These are phyloP conservation scores for Paralichthys olivaceus DNA, from an alignment of 2,113 vertebrate genomes.

Conservation along the genomic window DNA sequence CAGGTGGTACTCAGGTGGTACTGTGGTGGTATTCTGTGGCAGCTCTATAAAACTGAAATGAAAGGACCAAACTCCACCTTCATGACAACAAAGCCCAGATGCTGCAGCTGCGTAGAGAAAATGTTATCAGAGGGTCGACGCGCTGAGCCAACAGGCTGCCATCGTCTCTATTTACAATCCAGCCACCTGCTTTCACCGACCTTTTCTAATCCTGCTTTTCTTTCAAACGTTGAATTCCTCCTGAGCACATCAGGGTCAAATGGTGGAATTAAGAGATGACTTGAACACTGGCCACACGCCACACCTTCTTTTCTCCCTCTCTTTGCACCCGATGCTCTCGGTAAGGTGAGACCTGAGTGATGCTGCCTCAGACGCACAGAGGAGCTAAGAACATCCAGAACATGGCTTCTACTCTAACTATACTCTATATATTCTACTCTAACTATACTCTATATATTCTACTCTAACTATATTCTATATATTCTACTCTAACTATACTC, in stretches of 20 bases:
- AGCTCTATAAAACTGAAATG: background rate
- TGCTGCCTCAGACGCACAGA: no score
- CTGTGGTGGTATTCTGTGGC: no score
- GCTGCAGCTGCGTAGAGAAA: conserved; percentile 58
- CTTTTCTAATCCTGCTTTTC: conserved; percentile 62
- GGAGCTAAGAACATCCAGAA: no score
- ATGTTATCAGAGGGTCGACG: conserved; percentile 58
- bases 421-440: no score
- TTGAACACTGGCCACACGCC: conserved; percentile 38
- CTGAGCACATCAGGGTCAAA: conserved; percentile 69
- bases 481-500: no score
- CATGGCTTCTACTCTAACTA: no score
- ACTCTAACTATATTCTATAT: no score
- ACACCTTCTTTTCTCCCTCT: conserved; percentile 13
- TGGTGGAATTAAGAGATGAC: conserved; percentile 39
- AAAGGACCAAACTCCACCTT: background rate
- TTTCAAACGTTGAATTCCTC: conserved; percentile 77
- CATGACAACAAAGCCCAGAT: conserved; percentile 28
- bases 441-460: no score
- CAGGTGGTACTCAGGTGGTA: no score
- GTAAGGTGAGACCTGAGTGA: background rate
- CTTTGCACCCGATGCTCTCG: conserved; percentile 2
- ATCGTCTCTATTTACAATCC: conserved; percentile 55
- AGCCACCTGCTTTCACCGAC: conserved; percentile 60
- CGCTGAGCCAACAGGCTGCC: conserved; percentile 50